Conservation (phyloP, 1,140 invertebrate species). For the Eurosta solidaginis region DNA sequence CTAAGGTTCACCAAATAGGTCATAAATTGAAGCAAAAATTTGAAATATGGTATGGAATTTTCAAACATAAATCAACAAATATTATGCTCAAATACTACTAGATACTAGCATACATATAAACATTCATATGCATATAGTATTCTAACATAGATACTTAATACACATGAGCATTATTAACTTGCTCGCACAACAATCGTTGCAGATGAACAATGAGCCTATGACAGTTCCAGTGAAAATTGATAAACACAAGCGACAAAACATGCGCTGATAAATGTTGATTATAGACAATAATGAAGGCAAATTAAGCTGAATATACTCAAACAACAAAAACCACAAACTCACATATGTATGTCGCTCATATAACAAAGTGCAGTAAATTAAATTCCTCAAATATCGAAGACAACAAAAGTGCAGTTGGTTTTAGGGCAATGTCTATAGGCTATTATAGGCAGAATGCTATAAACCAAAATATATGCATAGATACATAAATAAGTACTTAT, state of each 20-base stretch:
- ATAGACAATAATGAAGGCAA: slow-evolving; percentile 16
- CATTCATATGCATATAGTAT: not conserved
- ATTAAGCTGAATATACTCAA: not conserved
- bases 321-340: not conserved
- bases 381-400: slow-evolving; percentile 16
- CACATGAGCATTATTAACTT: no score
- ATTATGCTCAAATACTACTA: not conserved
- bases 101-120: not conserved
- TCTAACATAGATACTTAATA: not conserved
- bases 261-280: slow-evolving; percentile 14
- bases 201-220: not conserved
- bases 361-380: slow-evolving; percentile 15
- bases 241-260: slow-evolving; percentile 5
- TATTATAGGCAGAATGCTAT: not conserved
- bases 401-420: not conserved
- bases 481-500: not conserved
- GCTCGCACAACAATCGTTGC: not conserved
- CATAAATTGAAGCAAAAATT: not conserved
- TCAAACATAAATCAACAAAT: not conserved
- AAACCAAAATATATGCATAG: not conserved
- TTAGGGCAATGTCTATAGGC: not conserved
- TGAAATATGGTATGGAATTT: not conserved
- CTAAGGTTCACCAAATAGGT: not conserved
- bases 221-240: slow-evolving; percentile 25
- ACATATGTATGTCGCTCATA: no score